phyloP scores from a whole-genome alignment of 2,888 invertebrate genomes.

The Falcaria lacertinaria region DNA sequence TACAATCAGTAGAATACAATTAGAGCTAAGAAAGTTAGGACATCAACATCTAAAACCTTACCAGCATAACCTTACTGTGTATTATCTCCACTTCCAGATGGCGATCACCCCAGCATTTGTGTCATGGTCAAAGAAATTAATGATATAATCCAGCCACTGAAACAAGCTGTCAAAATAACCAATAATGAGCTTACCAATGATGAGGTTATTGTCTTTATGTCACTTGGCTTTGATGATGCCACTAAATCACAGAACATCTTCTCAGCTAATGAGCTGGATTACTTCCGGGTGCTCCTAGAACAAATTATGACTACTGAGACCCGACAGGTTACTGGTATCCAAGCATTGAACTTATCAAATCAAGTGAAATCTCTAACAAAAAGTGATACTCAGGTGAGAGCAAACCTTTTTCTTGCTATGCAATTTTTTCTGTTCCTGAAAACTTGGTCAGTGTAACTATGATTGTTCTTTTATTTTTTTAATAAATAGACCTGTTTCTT shows the following conservation, averaged over 20 bases:
- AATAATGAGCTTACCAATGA: conserved; percentile 59
- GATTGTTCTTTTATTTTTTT: background rate
- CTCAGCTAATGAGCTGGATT: conserved; percentile 54
- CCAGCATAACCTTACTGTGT: no score
- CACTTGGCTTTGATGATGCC: conserved; percentile 56
- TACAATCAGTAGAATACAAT: no score
- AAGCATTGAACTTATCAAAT: conserved; percentile 60
- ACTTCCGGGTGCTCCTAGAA: conserved; percentile 58
- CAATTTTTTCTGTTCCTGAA: no score
- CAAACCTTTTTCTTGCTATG: background rate
- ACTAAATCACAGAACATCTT: conserved; percentile 64
- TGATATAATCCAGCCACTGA: conserved; percentile 47
- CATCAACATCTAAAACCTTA: no score
- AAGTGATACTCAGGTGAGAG: conserved; percentile 59
- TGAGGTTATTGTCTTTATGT: conserved; percentile 56
- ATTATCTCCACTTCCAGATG: conserved; percentile 41
- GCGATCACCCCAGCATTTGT: conserved; percentile 27
- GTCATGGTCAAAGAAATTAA: conserved; percentile 57
- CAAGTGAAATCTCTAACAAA: conserved; percentile 57
- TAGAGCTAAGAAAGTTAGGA: no score
- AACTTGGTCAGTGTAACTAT: no score
- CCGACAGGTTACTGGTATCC: conserved; percentile 54
- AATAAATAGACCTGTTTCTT: background rate
- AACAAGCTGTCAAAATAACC: conserved; percentile 58
- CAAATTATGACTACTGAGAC: conserved; percentile 61